These are phyloP conservation scores for Alexandromys fortis DNA, from an alignment of 2,113 vertebrate species.

Conservation along the genomic window DNA sequence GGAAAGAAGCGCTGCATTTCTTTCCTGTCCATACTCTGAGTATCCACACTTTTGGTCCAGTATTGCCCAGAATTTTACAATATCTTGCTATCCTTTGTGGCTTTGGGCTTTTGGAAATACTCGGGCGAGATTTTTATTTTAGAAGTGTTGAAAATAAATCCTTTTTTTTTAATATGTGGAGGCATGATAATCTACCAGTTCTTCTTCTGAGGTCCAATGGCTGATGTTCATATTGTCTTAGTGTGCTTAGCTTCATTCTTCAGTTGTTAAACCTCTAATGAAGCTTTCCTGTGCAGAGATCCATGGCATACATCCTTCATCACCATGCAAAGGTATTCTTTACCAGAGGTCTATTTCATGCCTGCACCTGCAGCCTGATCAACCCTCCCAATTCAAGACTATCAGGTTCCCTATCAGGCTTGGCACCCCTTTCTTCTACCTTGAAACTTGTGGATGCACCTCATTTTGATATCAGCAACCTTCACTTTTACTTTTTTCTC, in stretches of 20 bases:
- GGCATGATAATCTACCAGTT: fast-evolving
- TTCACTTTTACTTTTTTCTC: not conserved
- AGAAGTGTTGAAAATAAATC: not conserved
- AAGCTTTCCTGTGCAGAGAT: not conserved
- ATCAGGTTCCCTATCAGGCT: not conserved
- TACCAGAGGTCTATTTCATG: not conserved
- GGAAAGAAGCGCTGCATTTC: not conserved
- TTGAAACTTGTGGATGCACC: not conserved
- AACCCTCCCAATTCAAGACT: no score
- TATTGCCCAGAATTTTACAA: not conserved
- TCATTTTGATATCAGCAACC: not conserved
- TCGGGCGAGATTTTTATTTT: not conserved
- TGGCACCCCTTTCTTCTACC: not conserved
- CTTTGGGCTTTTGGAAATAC: not conserved
- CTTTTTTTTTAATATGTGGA: not conserved
- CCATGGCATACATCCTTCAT: not conserved
- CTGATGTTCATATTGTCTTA: not conserved
- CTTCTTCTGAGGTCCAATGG: not conserved
- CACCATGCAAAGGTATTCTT: not conserved
- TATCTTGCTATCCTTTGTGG: not conserved
- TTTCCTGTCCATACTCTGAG: not conserved
- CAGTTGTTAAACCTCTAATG: not conserved
- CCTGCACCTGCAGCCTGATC: not conserved
- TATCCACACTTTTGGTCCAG: fast-evolving
- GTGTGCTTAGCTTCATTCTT: not conserved